A percentile compares a stretch with the other conserved stretches of the same genome.
These are phyloP conservation scores for Morpho helenor DNA, from an alignment of 2,888 invertebrate species.

Conservation along the genomic window DNA sequence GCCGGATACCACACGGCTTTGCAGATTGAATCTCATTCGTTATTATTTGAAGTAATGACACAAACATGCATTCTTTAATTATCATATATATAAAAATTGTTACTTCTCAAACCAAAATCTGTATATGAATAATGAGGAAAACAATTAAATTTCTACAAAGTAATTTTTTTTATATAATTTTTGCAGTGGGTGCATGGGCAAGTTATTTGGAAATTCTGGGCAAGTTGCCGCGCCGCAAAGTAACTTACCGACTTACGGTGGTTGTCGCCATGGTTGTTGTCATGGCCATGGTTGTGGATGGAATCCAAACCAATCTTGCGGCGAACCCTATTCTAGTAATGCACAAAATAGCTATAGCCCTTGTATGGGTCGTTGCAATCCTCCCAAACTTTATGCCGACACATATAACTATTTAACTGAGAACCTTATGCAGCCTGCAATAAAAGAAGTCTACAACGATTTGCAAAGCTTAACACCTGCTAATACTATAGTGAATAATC, in stretches of 20 bases:
- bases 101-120: no score
- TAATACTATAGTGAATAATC: constrained; percentile 56
- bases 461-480: constrained; percentile 52
- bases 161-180: constrained; percentile 5
- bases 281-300: constrained; percentile 39
- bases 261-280: constrained; percentile 41
- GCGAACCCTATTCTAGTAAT: constrained; percentile 36
- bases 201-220: constrained; percentile 49
- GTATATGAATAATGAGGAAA: no score
- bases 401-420: constrained; percentile 59
- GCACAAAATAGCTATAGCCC: constrained; percentile 19
- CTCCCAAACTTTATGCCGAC: constrained; percentile 55
- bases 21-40: no score
- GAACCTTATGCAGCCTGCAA: constrained; percentile 62
- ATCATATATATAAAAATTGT: no score
- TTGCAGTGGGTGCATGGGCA: constrained; percentile 72
- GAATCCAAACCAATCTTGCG: constrained; percentile 34
- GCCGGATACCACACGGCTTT: no score
- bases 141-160: no score
- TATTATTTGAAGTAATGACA: no score
- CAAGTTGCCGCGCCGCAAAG: constrained; percentile 17
- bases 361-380: constrained; percentile 53
- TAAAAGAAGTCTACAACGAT: constrained; percentile 65
- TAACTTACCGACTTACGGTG: constrained; percentile 35
- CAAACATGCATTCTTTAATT: no score